Conservation (phyloP, 2,113 vertebrate species). For the Entomyzon cyanotis region DNA sequence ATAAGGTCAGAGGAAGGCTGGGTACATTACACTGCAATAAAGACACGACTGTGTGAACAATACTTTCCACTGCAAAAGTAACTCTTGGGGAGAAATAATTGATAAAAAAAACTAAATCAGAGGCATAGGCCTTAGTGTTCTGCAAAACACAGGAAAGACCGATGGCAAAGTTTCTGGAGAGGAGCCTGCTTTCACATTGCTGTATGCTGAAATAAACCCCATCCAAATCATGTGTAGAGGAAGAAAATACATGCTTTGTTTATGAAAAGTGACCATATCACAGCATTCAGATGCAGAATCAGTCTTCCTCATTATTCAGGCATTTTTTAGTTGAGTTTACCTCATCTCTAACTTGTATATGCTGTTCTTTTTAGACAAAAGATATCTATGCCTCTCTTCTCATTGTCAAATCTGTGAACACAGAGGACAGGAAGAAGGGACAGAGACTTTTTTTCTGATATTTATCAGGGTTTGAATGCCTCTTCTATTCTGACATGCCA, state of each 20-base stretch:
- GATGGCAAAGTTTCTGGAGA: background rate
- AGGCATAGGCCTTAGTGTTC: background rate
- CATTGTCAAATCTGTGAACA: background rate
- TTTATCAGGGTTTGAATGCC: background rate
- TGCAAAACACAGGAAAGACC: background rate
- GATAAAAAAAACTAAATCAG: background rate
- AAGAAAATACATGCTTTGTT: background rate
- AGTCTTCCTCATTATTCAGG: background rate
- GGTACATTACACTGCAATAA: conserved; percentile 11
- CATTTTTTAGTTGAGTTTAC: background rate
- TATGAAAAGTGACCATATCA: background rate
- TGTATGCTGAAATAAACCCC: background rate
- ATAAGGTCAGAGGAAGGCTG: conserved; percentile 59
- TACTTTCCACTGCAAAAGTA: conserved; percentile 41
- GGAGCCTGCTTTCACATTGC: background rate
- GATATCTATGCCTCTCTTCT: background rate
- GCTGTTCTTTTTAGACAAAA: background rate
- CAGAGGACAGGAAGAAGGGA: background rate
- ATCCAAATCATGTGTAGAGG: background rate
- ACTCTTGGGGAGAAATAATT: background rate
- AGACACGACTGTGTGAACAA: conserved; percentile 7
- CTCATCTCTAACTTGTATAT: background rate
- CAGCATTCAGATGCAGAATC: background rate
- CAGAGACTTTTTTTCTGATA: background rate
- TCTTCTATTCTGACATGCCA: background rate